phyloP scores from a whole-genome alignment of 1,140 invertebrate species.

The Eulimnadia texana region DNA sequence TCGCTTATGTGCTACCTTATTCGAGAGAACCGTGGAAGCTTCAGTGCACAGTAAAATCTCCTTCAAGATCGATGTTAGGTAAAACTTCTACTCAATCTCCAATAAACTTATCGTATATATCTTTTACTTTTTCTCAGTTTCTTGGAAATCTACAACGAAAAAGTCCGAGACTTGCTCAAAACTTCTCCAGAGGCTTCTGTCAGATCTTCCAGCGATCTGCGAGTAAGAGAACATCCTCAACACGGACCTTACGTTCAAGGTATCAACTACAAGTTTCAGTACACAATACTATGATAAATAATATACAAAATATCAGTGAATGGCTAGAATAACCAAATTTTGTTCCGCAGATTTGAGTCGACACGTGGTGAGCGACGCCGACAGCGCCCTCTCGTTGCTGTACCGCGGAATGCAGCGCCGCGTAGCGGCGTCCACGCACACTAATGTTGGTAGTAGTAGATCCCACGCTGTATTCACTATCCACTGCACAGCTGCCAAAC shows the following conservation, averaged over 20 bases:
- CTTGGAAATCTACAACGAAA: conserved; percentile 79
- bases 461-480: conserved; percentile 94
- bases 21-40: conserved; percentile 16
- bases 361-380: conserved; percentile 32
- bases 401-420: conserved; percentile 58
- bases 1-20: conserved; percentile 28
- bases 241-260: conserved; percentile 89
- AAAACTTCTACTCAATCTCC: conserved; percentile 24
- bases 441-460: conserved; percentile 74
- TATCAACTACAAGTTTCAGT: conserved; percentile 16
- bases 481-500: conserved; percentile 71
- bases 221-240: conserved; percentile 81
- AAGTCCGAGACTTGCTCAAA: conserved; percentile 70
- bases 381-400: conserved; percentile 42
- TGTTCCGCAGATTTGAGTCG: conserved; percentile 36
- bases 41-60: conserved; percentile 9
- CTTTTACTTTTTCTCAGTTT: conserved; percentile 38
- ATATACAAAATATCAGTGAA: neutral
- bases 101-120: neutral
- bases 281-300: neutral
- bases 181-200: conserved; percentile 34
- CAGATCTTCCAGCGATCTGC: conserved; percentile 37
- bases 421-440: conserved; percentile 67
- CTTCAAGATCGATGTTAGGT: conserved; percentile 32
- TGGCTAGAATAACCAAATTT: neutral